phyloP scores from a whole-genome alignment of 2,797 vertebrate species.

The Scolopax rusticola region DNA sequence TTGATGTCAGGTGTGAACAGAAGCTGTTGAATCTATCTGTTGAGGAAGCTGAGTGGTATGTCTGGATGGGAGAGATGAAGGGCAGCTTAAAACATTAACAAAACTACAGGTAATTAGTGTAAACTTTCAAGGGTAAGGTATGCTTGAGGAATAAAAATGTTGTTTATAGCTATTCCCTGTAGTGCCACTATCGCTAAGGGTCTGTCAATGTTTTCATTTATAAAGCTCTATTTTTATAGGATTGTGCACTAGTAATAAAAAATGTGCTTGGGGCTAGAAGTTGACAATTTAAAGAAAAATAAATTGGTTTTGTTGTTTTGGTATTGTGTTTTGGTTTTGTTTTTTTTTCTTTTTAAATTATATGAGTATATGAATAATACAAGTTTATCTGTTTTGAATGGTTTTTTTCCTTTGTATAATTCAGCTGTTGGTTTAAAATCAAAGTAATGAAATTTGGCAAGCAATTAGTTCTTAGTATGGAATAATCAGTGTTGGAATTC shows the following conservation, averaged over 20 bases:
- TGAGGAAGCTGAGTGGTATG: conserved; percentile 80
- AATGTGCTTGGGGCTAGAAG: conserved; percentile 70
- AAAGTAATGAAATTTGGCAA: conserved; percentile 44
- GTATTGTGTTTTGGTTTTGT: neutral
- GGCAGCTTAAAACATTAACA: conserved; percentile 85
- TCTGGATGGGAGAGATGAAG: conserved; percentile 82
- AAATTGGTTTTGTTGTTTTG: conserved; percentile 47
- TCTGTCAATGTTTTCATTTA: conserved; percentile 78
- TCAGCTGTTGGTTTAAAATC: conserved; percentile 42
- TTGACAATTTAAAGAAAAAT: conserved; percentile 67
- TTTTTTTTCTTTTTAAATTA: neutral
- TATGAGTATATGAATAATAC: conserved; percentile 44
- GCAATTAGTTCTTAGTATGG: neutral
- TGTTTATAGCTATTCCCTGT: conserved; percentile 78
- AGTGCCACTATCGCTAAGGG: conserved; percentile 71
- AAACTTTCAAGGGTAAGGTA: conserved; percentile 82
- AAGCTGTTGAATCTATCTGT: conserved; percentile 87
- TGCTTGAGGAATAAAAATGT: conserved; percentile 78
- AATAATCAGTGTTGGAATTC: conserved; percentile 2
- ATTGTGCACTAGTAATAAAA: conserved; percentile 65
- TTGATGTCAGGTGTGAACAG: conserved; percentile 90
- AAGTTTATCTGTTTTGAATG: conserved; percentile 20
- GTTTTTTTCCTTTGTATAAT: conserved; percentile 24
- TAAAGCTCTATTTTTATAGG: conserved; percentile 76
- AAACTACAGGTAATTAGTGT: conserved; percentile 86